Evolutionary conservation across 1,140 invertebrate species (phyloP).

Genomic region (Protaetia brevitarsis): DNA sequence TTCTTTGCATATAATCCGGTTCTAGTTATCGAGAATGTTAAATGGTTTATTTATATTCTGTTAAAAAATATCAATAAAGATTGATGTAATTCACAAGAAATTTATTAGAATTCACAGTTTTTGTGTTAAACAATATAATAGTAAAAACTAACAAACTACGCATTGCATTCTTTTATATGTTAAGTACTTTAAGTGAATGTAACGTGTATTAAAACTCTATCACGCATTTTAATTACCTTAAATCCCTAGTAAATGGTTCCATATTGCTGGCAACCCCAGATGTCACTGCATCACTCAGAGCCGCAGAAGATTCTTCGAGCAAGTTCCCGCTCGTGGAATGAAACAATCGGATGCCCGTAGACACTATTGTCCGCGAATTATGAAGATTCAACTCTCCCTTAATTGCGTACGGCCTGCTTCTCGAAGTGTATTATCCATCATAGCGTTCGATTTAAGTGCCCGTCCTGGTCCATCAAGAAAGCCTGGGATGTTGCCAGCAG

Average conservation of each 20-base stretch:
- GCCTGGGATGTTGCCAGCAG: slow-evolving; percentile 68
- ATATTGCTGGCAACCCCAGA: slow-evolving; percentile 60
- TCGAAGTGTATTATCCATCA: slow-evolving; percentile 47
- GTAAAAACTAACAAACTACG: too few relatives aligned
- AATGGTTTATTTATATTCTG: too few relatives aligned
- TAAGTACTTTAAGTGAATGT: too few relatives aligned
- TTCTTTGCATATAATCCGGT: too few relatives aligned
- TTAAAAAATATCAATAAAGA: too few relatives aligned
- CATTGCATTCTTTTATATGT: too few relatives aligned
- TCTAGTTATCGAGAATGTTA: too few relatives aligned
- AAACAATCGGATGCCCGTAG: slow-evolving; percentile 55
- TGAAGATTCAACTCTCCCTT: slow-evolving; percentile 42
- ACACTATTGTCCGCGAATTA: slow-evolving; percentile 59
- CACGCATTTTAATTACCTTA: slow-evolving; percentile 51
- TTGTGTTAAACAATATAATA: too few relatives aligned
- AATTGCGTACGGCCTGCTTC: slow-evolving; percentile 52
- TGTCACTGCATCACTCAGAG: slow-evolving; percentile 62
- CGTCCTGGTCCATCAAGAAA: slow-evolving; percentile 55
- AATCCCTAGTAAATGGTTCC: slow-evolving; percentile 77
- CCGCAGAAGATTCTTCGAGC: slow-evolving; percentile 66
- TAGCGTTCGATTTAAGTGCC: slow-evolving; percentile 52
- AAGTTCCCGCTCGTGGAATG: slow-evolving; percentile 49
- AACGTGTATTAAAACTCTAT: too few relatives aligned
- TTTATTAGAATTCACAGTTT: too few relatives aligned
- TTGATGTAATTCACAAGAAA: too few relatives aligned